Evolutionary conservation across 2,888 invertebrate species (phyloP).

Genomic region (Plagodis dolabraria): DNA sequence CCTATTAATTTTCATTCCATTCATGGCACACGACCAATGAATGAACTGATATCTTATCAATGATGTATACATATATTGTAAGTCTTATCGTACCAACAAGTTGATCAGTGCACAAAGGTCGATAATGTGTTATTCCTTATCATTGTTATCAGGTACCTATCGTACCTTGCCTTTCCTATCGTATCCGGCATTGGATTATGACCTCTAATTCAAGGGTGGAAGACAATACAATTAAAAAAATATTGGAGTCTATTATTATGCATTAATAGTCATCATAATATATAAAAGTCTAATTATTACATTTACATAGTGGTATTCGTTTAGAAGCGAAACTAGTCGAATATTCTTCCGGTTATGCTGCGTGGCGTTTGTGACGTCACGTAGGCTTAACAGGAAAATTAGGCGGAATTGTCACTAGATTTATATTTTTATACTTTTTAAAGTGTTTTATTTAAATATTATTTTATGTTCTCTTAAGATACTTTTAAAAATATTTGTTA

Average conservation of each 20-base stretch:
- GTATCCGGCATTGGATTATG: conserved; percentile 12
- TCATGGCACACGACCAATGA: conserved; percentile 7
- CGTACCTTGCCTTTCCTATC: neutral
- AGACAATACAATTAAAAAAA: neutral
- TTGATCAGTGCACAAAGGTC: conserved; percentile 11
- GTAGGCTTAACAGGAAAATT: too few species aligned
- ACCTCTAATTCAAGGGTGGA: conserved; percentile 5
- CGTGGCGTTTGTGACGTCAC: too few species aligned
- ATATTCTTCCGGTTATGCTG: too few species aligned
- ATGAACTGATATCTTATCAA: conserved; percentile 13
- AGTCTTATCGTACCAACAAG: neutral
- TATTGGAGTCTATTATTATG: neutral
- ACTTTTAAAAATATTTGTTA: too few species aligned
- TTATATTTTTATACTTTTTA: too few species aligned
- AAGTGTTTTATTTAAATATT: too few species aligned
- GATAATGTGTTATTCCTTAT: conserved; percentile 1
- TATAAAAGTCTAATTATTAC: neutral
- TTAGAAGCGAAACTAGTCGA: too few species aligned
- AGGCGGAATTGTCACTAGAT: too few species aligned
- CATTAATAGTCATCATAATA: too few species aligned
- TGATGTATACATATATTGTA: neutral
- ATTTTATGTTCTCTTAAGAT: too few species aligned
- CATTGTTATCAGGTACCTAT: neutral
- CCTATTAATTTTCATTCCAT: conserved; percentile 7
- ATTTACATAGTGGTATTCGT: too few species aligned